Evolutionary conservation across 2,888 invertebrate genomes (phyloP).

Genomic region (Drosophila mulleri): DNA sequence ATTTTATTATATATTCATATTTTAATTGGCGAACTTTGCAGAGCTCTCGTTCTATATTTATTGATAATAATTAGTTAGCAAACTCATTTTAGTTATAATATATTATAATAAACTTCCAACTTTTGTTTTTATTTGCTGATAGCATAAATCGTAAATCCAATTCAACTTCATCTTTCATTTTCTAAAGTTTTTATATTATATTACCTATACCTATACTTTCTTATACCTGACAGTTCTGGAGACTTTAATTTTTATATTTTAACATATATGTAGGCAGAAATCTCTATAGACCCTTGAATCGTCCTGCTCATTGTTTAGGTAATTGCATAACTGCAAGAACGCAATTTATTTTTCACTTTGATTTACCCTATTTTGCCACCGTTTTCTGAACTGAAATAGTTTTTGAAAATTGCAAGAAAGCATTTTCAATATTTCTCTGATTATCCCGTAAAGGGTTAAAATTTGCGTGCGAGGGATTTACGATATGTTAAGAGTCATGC

Average conservation of each 20-base stretch:
- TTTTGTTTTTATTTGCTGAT: too few species aligned
- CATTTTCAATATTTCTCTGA: conserved; percentile 13
- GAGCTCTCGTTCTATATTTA: too few species aligned
- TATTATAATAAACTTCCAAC: too few species aligned
- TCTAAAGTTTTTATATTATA: neutral
- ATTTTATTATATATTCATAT: too few species aligned
- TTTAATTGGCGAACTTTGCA: too few species aligned
- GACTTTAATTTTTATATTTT: neutral
- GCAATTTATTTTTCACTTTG: neutral
- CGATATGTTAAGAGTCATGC: conserved; percentile 36
- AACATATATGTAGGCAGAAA: neutral
- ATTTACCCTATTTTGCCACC: neutral
- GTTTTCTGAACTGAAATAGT: neutral
- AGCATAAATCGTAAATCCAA: too few species aligned
- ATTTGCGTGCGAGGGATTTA: conserved; percentile 35
- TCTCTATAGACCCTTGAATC: neutral
- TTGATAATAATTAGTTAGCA: too few species aligned
- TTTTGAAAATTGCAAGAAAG: conserved; percentile 1
- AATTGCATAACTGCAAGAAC: neutral
- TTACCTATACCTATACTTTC: too few species aligned
- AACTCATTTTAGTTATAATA: too few species aligned
- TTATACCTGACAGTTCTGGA: neutral
- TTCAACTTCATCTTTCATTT: neutral
- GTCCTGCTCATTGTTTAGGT: conserved; percentile 1
- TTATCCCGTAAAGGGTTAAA: conserved; percentile 6